A percentile compares a stretch with the other conserved stretches of the same genome.
Conservation (phyloP, 2,888 invertebrate genomes). For the Catocala sponsa region DNA sequence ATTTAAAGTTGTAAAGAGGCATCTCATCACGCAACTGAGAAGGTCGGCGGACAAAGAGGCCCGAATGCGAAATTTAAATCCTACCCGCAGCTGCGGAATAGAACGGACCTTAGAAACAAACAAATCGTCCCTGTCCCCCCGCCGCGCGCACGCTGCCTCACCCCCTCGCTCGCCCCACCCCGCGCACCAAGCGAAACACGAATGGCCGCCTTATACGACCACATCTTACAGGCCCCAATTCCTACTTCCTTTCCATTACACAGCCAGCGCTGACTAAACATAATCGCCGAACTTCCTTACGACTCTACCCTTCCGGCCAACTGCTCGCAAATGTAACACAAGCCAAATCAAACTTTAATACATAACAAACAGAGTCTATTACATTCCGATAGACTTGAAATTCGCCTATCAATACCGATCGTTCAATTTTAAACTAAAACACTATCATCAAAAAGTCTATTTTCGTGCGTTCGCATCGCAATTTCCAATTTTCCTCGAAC, state of each 20-base stretch:
- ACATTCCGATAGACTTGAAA: conserved; percentile 40
- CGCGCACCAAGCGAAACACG: conserved; percentile 57
- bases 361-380: conserved; percentile 59
- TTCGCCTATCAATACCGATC: conserved; percentile 58
- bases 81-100: conserved; percentile 80
- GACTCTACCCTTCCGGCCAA: conserved; percentile 86
- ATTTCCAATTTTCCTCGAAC: conserved; percentile 85
- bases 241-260: conserved; percentile 87
- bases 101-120: conserved; percentile 84
- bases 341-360: conserved; percentile 67
- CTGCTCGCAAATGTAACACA: conserved; percentile 61
- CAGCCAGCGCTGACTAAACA: conserved; percentile 86
- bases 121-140: conserved; percentile 73
- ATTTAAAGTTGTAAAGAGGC: conserved; percentile 82
- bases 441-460: conserved; percentile 50
- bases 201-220: conserved; percentile 84
- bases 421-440: conserved; percentile 58
- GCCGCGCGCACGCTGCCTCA: conserved; percentile 29
- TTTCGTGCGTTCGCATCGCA: conserved; percentile 53
- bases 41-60: conserved; percentile 76
- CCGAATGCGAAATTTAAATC: conserved; percentile 80
- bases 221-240: conserved; percentile 87
- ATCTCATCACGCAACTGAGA: conserved; percentile 79
- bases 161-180: conserved; percentile 38
- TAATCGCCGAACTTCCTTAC: conserved; percentile 88